phyloP scores from a whole-genome alignment of 2,797 vertebrate species.

The Iguana delicatissima region DNA sequence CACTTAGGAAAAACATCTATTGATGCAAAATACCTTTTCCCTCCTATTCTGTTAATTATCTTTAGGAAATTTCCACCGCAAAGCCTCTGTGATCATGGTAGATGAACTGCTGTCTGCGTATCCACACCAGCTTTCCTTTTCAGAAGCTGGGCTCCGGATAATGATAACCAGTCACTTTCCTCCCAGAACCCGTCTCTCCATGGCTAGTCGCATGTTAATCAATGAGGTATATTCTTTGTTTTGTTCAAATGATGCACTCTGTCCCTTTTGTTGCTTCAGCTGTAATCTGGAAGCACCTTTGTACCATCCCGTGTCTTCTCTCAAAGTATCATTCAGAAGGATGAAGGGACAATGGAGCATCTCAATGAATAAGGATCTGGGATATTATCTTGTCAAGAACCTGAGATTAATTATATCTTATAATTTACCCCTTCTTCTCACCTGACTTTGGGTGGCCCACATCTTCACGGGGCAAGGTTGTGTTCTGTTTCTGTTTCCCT shows the following conservation, averaged over 20 bases:
- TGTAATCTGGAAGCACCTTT: not conserved
- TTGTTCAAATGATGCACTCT: not conserved
- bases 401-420: not conserved
- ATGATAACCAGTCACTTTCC: conserved; percentile 99
- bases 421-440: not conserved
- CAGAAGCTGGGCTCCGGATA: conserved; percentile 96
- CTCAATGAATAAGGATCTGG: not conserved
- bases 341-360: not conserved
- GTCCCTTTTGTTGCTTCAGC: not conserved
- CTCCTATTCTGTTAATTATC: conserved; percentile 52
- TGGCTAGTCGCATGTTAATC: conserved; percentile 99
- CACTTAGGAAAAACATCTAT: not conserved
- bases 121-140: conserved; percentile 97
- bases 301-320: conserved; percentile 5
- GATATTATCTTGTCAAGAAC: not conserved
- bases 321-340: not conserved
- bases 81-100: conserved; percentile 96
- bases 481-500: not conserved
- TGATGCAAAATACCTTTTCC: conserved; percentile 4
- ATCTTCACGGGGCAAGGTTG: not conserved
- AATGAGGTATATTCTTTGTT: conserved; percentile 87
- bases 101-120: conserved; percentile 95
- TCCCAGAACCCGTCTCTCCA: conserved; percentile 95
- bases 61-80: conserved; percentile 91
- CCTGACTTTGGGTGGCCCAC: not conserved